Evolutionary conservation across 2,888 invertebrate species (phyloP).

Genomic region (Eristalinus aeneus): DNA sequence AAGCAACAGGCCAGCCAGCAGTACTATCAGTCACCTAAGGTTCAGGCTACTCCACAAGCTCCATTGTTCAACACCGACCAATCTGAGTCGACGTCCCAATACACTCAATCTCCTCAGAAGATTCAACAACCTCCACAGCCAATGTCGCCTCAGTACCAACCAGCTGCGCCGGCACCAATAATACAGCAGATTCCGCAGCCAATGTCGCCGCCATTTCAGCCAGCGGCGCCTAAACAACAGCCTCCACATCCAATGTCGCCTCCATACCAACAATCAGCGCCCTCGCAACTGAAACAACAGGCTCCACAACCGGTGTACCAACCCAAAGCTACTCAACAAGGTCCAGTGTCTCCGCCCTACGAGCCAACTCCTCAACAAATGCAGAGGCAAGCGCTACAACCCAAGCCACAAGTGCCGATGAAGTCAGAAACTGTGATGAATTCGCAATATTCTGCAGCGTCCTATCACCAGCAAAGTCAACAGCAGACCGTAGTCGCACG

Average conservation of each 20-base stretch:
- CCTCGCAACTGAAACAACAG: not conserved
- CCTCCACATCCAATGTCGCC: not conserved
- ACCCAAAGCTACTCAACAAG: not conserved
- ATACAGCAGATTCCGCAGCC: not conserved
- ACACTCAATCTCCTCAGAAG: not conserved
- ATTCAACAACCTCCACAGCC: slow-evolving; percentile 4
- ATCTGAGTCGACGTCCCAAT: not conserved
- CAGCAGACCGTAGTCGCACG: slow-evolving; percentile 43
- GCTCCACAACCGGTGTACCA: not conserved
- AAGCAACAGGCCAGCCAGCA: not conserved
- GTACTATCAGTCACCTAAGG: slow-evolving; percentile 9
- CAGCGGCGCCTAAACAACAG: not conserved
- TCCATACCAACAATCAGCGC: not conserved
- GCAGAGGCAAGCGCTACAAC: slow-evolving; percentile 66
- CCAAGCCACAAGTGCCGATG: slow-evolving; percentile 63
- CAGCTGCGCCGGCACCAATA: not conserved
- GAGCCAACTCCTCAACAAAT: slow-evolving; percentile 15
- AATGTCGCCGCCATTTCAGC: not conserved
- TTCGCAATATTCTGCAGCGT: slow-evolving; percentile 23
- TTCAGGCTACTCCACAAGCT: slow-evolving; percentile 1
- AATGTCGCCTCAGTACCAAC: not conserved
- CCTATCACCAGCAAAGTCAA: slow-evolving; percentile 13
- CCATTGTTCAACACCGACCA: not conserved
- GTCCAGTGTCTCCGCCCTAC: not conserved
- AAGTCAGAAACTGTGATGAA: slow-evolving; percentile 40